Base-by-base conservation (phyloP, 2,888 invertebrate genomes). In the Erebia ligea region DNA sequence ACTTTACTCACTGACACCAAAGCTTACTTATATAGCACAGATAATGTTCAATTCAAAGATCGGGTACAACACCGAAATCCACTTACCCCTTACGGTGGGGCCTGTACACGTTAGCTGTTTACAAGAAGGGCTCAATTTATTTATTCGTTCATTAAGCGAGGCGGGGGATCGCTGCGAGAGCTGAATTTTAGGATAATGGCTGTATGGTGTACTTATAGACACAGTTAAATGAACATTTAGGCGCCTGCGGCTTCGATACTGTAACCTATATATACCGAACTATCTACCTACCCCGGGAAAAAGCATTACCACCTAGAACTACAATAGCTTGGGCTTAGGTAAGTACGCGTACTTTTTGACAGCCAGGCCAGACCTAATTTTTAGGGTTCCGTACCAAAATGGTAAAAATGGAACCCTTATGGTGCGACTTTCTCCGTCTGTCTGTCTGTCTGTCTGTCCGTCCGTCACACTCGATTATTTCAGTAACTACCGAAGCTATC, bases 71-170 rank as follows among this genome's bases (percentile, higher is more conserved):
- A 93, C 90, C 91, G 87, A 93, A 93, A 92, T 87, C 91, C 93
- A 93, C 93, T 93, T 93, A 92, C 91, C 91, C 91, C 91, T 88
- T 91, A 87, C 91, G 85, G 89, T 84, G 89, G 87, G 82, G 82
- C 84, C 86, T 86, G 85, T 89, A 86, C 84, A 83, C 85, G 84
- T 83, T 83, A 81, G 84, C 84, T 89, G 90, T 89, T 89, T 90
- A 91, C 90, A 89, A 86, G 88, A 86, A 89, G 88, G 90, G 88
- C 88, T 82, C 88, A 88, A 91, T 91, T 93, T 92, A 92, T 92
- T 93, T 91, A 91, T 92, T 90, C 84, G 90, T 90, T 93, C 91
- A 91, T 92, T 91, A 91, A 87, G 78, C 88, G 81, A 86, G 80
- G 87, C 86, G 86, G 88, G 90, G 88, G 89, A 86, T 89, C 90